Conservation (phyloP, 1,140 invertebrate genomes). For the Leptinotarsa defecta region DNA sequence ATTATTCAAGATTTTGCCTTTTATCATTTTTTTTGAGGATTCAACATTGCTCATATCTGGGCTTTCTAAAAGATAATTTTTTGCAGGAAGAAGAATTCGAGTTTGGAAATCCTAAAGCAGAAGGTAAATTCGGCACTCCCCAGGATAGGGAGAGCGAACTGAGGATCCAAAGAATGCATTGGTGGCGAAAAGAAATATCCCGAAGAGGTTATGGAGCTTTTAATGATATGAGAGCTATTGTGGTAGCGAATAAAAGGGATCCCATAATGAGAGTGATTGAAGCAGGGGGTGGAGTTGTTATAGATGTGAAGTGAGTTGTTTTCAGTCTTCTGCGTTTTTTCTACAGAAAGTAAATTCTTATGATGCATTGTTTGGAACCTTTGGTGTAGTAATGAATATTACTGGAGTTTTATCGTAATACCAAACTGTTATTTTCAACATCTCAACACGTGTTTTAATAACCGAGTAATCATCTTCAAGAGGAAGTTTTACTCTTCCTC, state of each 20-base stretch:
- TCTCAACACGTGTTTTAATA: too few relatives aligned
- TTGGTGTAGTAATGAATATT: too few relatives aligned
- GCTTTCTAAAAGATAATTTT: too few relatives aligned
- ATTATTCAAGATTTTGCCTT: too few relatives aligned
- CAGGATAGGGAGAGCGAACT: constrained; percentile 58
- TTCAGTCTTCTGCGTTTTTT: constrained; percentile 8
- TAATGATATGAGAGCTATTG: constrained; percentile 67
- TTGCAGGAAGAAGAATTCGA: constrained; percentile 76
- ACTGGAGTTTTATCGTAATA: too few relatives aligned
- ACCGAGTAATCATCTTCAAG: too few relatives aligned
- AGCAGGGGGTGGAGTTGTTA: constrained; percentile 72
- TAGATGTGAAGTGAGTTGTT: constrained; percentile 57
- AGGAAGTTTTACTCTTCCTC: too few relatives aligned
- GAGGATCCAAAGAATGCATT: constrained; percentile 64
- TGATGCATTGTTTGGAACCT: too few relatives aligned
- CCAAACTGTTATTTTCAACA: too few relatives aligned
- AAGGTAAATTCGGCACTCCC: constrained; percentile 56
- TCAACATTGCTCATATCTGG: too few relatives aligned
- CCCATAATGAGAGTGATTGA: constrained; percentile 71
- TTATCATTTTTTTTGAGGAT: too few relatives aligned
- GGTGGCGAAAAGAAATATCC: constrained; percentile 65
- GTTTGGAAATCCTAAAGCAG: constrained; percentile 72
- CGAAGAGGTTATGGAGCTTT: constrained; percentile 65
- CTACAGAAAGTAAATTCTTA: too few relatives aligned
- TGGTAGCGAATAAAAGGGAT: constrained; percentile 68